Conservation (phyloP, 2,113 vertebrate genomes). For the Sturnira hondurensis region DNA sequence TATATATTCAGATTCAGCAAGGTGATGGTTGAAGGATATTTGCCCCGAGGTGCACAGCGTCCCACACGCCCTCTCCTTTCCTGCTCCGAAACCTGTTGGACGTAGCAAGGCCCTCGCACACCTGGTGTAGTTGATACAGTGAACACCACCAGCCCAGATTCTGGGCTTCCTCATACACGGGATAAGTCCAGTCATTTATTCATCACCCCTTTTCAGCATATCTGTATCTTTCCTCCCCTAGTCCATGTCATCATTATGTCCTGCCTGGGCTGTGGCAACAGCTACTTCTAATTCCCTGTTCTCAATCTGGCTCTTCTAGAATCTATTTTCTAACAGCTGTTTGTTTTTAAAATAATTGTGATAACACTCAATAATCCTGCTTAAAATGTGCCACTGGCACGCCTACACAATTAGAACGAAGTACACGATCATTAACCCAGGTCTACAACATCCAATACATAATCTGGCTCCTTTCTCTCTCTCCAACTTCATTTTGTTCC, state of each 20-base stretch:
- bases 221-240: not conserved
- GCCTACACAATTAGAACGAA: not conserved
- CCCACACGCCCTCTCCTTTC: no score
- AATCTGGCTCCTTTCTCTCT: not conserved
- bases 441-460: not conserved
- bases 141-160: no score
- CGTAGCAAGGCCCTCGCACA: rapidly evolving
- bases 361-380: not conserved
- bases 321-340: not conserved
- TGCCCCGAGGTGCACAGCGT: rapidly evolving
- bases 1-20: slow-evolving; percentile 24
- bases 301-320: not conserved
- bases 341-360: not conserved
- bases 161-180: not conserved
- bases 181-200: not conserved
- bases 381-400: not conserved
- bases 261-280: not conserved
- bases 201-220: not conserved
- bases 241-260: not conserved
- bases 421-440: not conserved
- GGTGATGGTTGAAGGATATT: not conserved
- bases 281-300: not conserved
- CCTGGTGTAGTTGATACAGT: not conserved
- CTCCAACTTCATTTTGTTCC: no score
- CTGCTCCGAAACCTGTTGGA: not conserved